Percentiles rank a stretch among this genome's conserved stretches.
phyloP scores from a whole-genome alignment of 2,888 invertebrate genomes.

The Pyrrhosoma nymphula region DNA sequence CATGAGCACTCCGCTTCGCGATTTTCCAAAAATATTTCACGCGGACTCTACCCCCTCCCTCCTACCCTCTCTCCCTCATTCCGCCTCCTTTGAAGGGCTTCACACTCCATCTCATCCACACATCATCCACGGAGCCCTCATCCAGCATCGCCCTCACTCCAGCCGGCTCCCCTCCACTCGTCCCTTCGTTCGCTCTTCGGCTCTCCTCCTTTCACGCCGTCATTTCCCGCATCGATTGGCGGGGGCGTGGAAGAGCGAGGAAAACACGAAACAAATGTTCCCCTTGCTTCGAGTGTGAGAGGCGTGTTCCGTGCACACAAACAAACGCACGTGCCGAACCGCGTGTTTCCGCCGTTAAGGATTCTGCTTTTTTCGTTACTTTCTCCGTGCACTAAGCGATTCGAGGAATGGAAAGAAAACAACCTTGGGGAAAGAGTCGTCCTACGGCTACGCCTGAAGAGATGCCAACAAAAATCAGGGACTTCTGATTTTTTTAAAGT shows the following conservation, averaged over 20 bases:
- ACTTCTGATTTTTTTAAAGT: too few relatives aligned
- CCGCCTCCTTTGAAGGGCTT: background rate
- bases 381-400: background rate
- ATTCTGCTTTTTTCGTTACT: background rate
- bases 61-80: too few relatives aligned
- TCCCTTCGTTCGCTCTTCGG: background rate
- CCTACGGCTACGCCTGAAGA: background rate
- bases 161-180: background rate
- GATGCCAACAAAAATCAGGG: too few relatives aligned
- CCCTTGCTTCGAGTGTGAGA: background rate
- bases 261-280: slow-evolving; percentile 27
- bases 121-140: background rate
- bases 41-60: background rate
- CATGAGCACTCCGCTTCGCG: background rate
- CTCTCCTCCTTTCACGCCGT: background rate
- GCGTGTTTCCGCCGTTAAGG: background rate
- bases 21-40: slow-evolving; percentile 27
- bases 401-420: background rate
- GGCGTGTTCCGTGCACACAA: background rate
- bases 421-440: background rate
- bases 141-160: background rate
- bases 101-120: background rate
- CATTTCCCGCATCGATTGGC: background rate
- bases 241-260: background rate
- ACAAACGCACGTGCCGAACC: slow-evolving; percentile 8